Evolutionary conservation across 2,113 vertebrate genomes (phyloP), one percentile per base, ranked within the genome.

Genomic region (Tiliqua scincoides): DNA sequence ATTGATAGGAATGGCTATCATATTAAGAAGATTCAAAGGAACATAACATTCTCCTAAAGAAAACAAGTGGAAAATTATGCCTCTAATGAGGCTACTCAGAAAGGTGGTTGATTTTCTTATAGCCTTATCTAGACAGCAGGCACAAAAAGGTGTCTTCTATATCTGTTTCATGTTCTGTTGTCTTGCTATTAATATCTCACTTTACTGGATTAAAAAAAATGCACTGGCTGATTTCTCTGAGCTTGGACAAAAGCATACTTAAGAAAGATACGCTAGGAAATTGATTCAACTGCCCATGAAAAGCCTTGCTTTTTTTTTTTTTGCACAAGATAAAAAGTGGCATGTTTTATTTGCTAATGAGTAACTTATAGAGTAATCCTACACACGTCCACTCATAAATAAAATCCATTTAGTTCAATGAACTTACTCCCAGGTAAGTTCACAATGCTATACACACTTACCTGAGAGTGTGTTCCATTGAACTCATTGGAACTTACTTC

Each of bases 41-140:
- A 94, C 93, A 91, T 85, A 92, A 92, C 90, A 95, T 93, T 94
- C 91, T 91, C 86, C 85, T 81, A 65, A 77, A 91, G 89, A 93
- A 90, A 91, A 90, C 90, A 93, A 90, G 89, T 83, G 63, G 63
- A 62, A 83, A 52, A 87, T 85, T 48, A 30, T 43, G 85, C 89
- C 82, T 90, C 87, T 90, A 93, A 79, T 62, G n/a, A 85, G 61
- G 68, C 84, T 61, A 79, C 73, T 71, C 91, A 83, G 40, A 18
- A 82, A 89, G 57, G 83, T 89, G 70, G 71, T 20, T 23, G 73
- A 40, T 68, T 90, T 89, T 89, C 4, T n/a, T 54, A 54, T 76
- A 74, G 73, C 30, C 70, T 92, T 86, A 82, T 88, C 84, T 79
- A 87, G 61, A 43, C 30, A 72, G 2, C 67, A 17, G n/a, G 4